Conservation (phyloP, 2,888 invertebrate genomes). For the Pandemis heparana region DNA sequence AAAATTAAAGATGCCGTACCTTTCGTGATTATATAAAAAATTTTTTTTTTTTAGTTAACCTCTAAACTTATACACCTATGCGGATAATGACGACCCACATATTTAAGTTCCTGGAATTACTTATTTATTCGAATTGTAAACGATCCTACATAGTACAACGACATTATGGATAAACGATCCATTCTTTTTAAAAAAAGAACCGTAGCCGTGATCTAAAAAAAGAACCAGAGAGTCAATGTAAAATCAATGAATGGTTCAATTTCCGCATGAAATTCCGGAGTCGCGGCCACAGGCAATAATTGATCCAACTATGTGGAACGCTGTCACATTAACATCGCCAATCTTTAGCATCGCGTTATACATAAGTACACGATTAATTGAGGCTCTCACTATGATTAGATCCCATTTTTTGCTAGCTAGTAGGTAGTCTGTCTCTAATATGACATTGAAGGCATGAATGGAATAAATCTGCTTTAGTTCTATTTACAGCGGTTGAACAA, state of each 20-base stretch:
- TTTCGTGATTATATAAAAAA: too few relatives aligned
- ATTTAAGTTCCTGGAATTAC: too few relatives aligned
- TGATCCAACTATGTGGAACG: background rate
- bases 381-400: background rate
- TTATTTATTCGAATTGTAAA: too few relatives aligned
- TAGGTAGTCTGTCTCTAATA: background rate
- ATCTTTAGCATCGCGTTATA: background rate
- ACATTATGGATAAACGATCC: background rate
- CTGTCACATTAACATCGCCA: background rate
- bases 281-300: background rate
- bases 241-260: background rate
- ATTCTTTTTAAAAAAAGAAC: background rate
- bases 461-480: background rate
- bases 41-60: too few relatives aligned
- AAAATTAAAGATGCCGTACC: too few relatives aligned
- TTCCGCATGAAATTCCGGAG: constrained; percentile 4
- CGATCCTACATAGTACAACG: too few relatives aligned
- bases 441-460: constrained; percentile 9
- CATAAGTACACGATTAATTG: background rate
- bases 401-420: background rate
- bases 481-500: constrained; percentile 27
- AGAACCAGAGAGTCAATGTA: background rate
- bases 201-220: background rate
- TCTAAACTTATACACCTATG: too few relatives aligned
- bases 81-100: too few relatives aligned